Conservation (phyloP, 2,888 invertebrate species). For the Ectobius pallidus region DNA sequence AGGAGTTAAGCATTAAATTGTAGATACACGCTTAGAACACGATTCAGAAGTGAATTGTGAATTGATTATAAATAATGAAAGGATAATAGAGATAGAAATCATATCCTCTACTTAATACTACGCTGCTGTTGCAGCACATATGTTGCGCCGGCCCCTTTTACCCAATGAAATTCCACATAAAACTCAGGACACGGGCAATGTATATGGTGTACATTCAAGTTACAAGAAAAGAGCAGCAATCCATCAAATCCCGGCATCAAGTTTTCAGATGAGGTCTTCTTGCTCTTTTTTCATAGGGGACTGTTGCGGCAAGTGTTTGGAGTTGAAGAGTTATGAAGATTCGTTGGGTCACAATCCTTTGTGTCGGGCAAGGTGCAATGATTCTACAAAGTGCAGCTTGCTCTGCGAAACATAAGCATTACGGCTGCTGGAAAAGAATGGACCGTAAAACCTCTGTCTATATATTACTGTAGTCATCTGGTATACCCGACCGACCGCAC, state of each 20-base stretch:
- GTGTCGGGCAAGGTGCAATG: neutral
- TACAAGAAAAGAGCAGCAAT: neutral
- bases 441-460: neutral
- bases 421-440: constrained; percentile 6
- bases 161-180: no score
- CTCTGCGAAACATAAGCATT: neutral
- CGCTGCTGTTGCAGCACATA: no score
- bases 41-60: no score
- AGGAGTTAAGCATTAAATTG: no score
- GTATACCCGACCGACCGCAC: neutral
- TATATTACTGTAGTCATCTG: constrained; percentile 4
- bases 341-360: neutral
- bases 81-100: no score
- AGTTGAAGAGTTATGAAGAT: neutral
- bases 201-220: no score
- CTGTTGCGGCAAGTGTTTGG: neutral
- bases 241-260: neutral
- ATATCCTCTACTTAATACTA: no score
- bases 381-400: neutral
- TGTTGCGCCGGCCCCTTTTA: no score
- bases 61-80: no score
- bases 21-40: no score
- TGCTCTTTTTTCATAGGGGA: neutral
- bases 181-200: no score
- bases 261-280: neutral